These are phyloP conservation scores for Columba livia DNA, from an alignment of 2,113 vertebrate species.

Conservation along the genomic window DNA sequence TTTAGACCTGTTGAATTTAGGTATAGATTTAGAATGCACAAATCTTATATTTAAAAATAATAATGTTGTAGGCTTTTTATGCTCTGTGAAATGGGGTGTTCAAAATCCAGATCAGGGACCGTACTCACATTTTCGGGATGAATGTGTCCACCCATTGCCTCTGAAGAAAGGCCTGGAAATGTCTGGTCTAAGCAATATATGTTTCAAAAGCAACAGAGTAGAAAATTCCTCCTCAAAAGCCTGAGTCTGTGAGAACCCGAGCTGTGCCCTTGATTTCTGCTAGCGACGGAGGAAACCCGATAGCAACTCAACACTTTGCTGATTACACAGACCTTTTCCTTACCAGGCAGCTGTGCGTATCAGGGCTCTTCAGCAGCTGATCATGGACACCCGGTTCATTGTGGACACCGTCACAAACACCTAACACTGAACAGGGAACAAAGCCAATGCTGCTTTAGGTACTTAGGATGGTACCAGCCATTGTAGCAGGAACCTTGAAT, in stretches of 20 bases:
- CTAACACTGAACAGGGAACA: neutral
- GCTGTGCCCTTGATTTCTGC: neutral
- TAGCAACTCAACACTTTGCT: neutral
- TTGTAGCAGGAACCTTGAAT: neutral
- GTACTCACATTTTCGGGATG: neutral
- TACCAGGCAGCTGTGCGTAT: neutral
- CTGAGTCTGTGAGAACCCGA: neutral
- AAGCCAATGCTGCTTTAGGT: neutral
- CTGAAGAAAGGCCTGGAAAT: neutral
- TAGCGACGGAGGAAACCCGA: fast-evolving
- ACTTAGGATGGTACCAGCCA: neutral
- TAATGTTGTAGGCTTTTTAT: neutral
- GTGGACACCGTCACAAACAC: neutral
- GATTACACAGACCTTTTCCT: neutral
- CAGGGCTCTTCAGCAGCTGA: neutral
- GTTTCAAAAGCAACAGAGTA: neutral
- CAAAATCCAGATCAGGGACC: neutral
- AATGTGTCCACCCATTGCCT: neutral
- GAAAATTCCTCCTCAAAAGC: neutral
- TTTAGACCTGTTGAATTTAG: neutral
- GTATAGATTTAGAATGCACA: neutral
- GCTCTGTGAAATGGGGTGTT: neutral
- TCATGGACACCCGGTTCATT: neutral
- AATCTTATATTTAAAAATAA: neutral
- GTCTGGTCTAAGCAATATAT: neutral